Evolutionary conservation across 2,113 vertebrate species (phyloP), one percentile per base, ranked within the genome.

Genomic region (Trematocara unimaculatum): DNA sequence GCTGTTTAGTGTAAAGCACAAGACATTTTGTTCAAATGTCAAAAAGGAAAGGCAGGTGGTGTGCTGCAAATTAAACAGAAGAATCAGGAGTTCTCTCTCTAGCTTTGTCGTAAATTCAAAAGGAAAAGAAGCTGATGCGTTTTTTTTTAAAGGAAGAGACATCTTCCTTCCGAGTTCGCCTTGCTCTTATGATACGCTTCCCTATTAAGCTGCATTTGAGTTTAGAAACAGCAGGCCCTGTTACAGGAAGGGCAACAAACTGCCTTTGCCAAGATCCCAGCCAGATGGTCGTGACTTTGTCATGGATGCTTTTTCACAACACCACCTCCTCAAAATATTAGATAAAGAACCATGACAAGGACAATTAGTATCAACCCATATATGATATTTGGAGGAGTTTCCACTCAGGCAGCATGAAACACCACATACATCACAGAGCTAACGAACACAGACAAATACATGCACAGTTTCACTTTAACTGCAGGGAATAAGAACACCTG

Each of bases 241-340:
- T 91, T 84, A 84, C 74, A 84, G 82, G 84, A 89, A 92, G 86
- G 84, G 88, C 55, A 62, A 88, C 33, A 82, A 88, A 84, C 91
- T 88, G 88, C 53, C 74, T 79, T 29, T 64, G 87, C 92, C 91
- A 90, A 92, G 92, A 79, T 92, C 84, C 33, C 55, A 88, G 86
- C 90, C 92, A 95, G 95, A 96, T 95, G 94, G 95, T 90, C 81
- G 83, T 81, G 84, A 94, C 90, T 93, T 92, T 92, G 84, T 90
- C 81, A 85, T 42, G 40, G 82, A 88, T 33, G 82, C 47, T 56
- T 84, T 84, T 67, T 55, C 55, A 80, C 82, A 80, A 82, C 62
- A 84, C 42, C 54, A 88, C 77, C 74, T 79, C 82, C 51, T 86
- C 72, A 85, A 79, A 81, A 74, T 45, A 45, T 72, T 54, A 72